Percentiles rank a stretch among this genome's conserved stretches.
Evolutionary conservation across 2,888 invertebrate genomes (phyloP).

Genomic region (Myopa testacea): DNA sequence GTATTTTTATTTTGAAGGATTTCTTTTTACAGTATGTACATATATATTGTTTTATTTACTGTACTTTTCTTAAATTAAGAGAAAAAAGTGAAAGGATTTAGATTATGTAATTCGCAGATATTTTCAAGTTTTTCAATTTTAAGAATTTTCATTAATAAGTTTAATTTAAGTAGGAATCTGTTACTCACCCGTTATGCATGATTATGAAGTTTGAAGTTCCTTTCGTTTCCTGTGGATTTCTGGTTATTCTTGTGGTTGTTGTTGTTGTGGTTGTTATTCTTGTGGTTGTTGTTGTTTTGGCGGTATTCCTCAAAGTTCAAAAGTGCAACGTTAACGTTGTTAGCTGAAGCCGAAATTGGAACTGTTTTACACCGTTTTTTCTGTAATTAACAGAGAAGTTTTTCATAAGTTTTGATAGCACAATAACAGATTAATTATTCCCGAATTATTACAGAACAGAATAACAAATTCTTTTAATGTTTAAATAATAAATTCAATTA

Average conservation of each 20-base stretch:
- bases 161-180: background rate
- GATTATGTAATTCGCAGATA: slow-evolving; percentile 29
- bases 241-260: background rate
- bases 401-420: too few relatives aligned
- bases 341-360: too few relatives aligned
- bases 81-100: background rate
- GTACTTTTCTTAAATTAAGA: background rate
- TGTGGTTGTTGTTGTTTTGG: background rate
- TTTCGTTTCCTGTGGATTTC: background rate
- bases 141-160: background rate
- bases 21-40: background rate
- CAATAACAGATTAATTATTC: too few relatives aligned
- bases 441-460: too few relatives aligned
- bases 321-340: too few relatives aligned
- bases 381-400: too few relatives aligned
- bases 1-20: background rate
- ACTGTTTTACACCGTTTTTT: too few relatives aligned
- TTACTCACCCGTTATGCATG: slow-evolving; percentile 21
- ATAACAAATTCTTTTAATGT: too few relatives aligned
- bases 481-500: too few relatives aligned
- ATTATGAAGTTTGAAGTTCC: background rate
- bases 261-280: background rate
- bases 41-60: background rate
- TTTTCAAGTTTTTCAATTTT: background rate
- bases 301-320: too few relatives aligned